A percentile compares a stretch with the other conserved stretches of the same genome.
Conservation (phyloP, 2,888 invertebrate species). For the Epinotia ramella region DNA sequence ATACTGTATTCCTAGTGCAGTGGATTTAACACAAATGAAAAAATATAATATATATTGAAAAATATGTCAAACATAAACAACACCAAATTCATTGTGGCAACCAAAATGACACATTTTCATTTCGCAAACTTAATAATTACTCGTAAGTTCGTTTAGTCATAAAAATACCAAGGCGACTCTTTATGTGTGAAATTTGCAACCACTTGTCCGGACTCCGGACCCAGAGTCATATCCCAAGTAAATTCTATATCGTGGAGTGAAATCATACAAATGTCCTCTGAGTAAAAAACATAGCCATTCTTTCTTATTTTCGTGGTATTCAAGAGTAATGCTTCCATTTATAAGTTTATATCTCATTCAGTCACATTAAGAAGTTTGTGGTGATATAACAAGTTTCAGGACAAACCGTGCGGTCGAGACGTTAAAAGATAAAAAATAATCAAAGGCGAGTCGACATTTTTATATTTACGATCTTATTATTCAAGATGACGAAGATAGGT, state of each 20-base stretch:
- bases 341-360: conserved; percentile 45
- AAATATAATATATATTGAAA: too few relatives aligned
- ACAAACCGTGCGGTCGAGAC: conserved; percentile 27
- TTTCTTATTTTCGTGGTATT: conserved; percentile 24
- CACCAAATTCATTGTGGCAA: too few relatives aligned
- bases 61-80: too few relatives aligned
- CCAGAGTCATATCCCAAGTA: too few relatives aligned
- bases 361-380: conserved; percentile 44
- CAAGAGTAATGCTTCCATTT: conserved; percentile 28
- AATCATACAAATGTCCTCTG: neutral
- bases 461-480: neutral
- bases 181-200: too few relatives aligned
- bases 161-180: too few relatives aligned
- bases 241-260: neutral
- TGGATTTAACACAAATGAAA: too few relatives aligned
- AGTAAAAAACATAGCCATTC: conserved; percentile 1
- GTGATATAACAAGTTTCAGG: conserved; percentile 45
- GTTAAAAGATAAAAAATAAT: conserved; percentile 33
- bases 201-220: too few relatives aligned
- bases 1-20: too few relatives aligned
- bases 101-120: too few relatives aligned
- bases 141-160: too few relatives aligned
- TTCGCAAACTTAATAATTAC: too few relatives aligned
- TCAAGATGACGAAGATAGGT: neutral
- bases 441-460: conserved; percentile 21